Base-by-base conservation (phyloP, 2,888 invertebrate species). In the Lampropteryx suffumata region DNA sequence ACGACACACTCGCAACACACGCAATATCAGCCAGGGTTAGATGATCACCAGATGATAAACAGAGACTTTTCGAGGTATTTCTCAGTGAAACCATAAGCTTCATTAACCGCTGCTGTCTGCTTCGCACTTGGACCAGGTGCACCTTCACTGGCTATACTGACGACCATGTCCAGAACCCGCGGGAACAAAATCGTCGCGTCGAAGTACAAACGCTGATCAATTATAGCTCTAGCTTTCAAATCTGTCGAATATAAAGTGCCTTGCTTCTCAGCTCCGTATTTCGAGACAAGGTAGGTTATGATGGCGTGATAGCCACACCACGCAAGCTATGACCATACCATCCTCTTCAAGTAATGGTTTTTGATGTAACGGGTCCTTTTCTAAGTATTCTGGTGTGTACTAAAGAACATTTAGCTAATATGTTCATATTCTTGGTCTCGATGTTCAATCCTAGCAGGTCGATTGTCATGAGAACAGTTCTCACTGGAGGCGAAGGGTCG, bases 291-390 rank as follows among this genome's bases (percentile, higher is more conserved):
- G 44, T 80, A 80, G 0, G 71, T 73, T 0, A 73, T 63, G 8
- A 80, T 80, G 0, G 79, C 73, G 26, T 78, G 78, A 29, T 78
- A 78, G 17, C 77, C 79, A 5, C 69, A n/a, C n/a, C n/a, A n/a
- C n/a, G n/a, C n/a, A n/a, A n/a, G n/a, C 57, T 0, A 80, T 46
- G 0, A 61, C 14, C 24, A 73, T 76, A 14, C 73, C 71, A n/a
- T 65, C 72, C n/a, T 79, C 79, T 73, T 77, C 77, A 2, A 80
- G 45, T 4, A 78, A 24, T 0, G 79, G 79, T 0, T 79, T 39
- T 0, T 69, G 57, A 13, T 77, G 76, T 6, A 69, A 41, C 0
- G 77, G 79, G 32, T 79, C 79, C 40, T 78, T 79, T 1, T 65
- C 60, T 0, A 73, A 3, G 44, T 57, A 79, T 17, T 74, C 77